A percentile compares a stretch with the other conserved stretches of the same genome.
These are phyloP conservation scores for Drosophila biarmipes DNA, from an alignment of 1,140 invertebrate species.

Conservation along the genomic window DNA sequence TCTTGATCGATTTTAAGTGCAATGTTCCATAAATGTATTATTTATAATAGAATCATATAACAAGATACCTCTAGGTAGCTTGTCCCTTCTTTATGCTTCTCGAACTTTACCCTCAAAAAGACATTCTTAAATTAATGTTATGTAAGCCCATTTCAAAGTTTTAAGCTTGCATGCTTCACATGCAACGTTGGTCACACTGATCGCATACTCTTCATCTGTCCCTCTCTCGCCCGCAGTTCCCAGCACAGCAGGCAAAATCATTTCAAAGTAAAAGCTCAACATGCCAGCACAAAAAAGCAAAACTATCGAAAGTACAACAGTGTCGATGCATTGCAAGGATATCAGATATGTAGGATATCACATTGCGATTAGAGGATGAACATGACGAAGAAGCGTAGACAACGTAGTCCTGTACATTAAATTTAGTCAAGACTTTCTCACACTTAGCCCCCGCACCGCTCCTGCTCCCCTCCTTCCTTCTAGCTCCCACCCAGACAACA, in stretches of 20 bases:
- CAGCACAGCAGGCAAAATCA: conserved; percentile 66
- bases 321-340: conserved; percentile 14
- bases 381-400: conserved; percentile 34
- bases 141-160: not conserved
- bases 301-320: conserved; percentile 69
- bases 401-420: conserved; percentile 71
- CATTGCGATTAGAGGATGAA: conserved; percentile 13
- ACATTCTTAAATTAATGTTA: too few relatives aligned
- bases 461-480: not conserved
- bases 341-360: conserved; percentile 4
- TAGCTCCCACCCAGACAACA: not conserved
- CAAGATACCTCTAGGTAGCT: not conserved
- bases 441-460: conserved; percentile 39
- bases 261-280: conserved; percentile 83
- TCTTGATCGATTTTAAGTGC: not conserved
- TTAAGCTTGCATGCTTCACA: not conserved
- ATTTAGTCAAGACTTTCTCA: conserved; percentile 57
- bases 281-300: conserved; percentile 68
- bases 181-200: conserved; percentile 21
- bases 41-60: not conserved
- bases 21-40: not conserved
- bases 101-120: not conserved
- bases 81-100: not conserved
- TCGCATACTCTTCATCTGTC: conserved; percentile 10
- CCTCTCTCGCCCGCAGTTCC: conserved; percentile 29